phyloP scores from a whole-genome alignment of 2,888 invertebrate genomes.

The Agonopterix subpropinquella region DNA sequence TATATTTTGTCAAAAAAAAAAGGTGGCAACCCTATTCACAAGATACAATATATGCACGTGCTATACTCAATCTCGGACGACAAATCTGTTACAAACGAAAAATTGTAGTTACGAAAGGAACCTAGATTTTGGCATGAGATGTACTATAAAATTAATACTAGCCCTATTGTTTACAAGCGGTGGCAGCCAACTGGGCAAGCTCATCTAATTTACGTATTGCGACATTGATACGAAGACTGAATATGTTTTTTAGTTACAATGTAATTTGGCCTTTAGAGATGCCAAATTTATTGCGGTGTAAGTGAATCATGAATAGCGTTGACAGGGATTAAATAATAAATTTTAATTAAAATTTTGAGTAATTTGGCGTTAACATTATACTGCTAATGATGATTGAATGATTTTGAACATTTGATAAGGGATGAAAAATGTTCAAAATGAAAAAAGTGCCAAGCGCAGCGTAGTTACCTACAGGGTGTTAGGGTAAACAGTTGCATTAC shows the following conservation, averaged over 20 bases:
- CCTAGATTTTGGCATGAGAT: slow-evolving; percentile 19
- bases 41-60: not conserved
- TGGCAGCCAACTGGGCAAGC: slow-evolving; percentile 22
- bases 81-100: not conserved
- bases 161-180: slow-evolving; percentile 24
- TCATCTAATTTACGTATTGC: slow-evolving; percentile 21
- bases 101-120: slow-evolving; percentile 8
- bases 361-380: no score
- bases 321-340: no score
- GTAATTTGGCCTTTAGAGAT: slow-evolving; percentile 4
- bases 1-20: no score
- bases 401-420: no score
- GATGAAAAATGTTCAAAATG: no score
- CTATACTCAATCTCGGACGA: not conserved
- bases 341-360: no score
- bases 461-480: no score
- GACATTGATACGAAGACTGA: slow-evolving; percentile 18
- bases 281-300: slow-evolving; percentile 10
- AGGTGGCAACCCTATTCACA: no score
- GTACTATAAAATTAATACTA: slow-evolving; percentile 25
- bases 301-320: slow-evolving; percentile 2
- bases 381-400: no score
- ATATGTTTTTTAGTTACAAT: slow-evolving; percentile 6
- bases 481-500: no score
- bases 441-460: no score